Evolutionary conservation across 1,140 invertebrate species (phyloP).

Genomic region (Neodiprion pinetum): DNA sequence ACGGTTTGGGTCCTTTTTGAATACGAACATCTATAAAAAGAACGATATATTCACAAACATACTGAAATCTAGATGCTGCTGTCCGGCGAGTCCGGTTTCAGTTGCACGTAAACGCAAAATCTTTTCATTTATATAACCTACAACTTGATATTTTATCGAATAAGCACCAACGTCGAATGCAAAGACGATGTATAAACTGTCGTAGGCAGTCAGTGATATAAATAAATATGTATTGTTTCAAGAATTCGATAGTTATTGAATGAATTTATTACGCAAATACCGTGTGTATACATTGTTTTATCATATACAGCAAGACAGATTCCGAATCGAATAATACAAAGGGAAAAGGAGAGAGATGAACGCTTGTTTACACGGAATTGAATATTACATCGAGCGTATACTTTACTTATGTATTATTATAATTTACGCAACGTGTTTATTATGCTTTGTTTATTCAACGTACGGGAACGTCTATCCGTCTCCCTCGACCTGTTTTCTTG

Average conservation of each 20-base stretch:
- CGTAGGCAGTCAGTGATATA: no score
- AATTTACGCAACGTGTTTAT: slow-evolving; percentile 6
- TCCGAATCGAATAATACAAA: neutral
- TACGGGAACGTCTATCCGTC: slow-evolving; percentile 33
- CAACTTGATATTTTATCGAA: no score
- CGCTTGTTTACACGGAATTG: neutral
- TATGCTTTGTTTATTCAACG: slow-evolving; percentile 21
- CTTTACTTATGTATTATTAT: neutral
- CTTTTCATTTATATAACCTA: no score
- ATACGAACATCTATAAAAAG: slow-evolving; percentile 44
- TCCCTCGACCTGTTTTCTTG: slow-evolving; percentile 32
- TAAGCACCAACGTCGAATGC: no score
- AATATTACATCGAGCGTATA: neutral
- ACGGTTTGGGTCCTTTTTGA: slow-evolving; percentile 61
- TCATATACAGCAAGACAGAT: neutral
- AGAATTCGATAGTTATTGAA: neutral
- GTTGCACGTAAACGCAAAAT: no score
- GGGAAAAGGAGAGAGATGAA: neutral
- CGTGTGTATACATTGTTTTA: neutral
- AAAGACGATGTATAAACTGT: no score
- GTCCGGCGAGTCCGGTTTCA: no score
- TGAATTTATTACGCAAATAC: neutral
- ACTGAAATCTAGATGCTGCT: neutral
- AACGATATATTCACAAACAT: no score
- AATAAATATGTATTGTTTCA: neutral